Conservation (phyloP, 2,113 vertebrate genomes). For the Varanus salvator region DNA sequence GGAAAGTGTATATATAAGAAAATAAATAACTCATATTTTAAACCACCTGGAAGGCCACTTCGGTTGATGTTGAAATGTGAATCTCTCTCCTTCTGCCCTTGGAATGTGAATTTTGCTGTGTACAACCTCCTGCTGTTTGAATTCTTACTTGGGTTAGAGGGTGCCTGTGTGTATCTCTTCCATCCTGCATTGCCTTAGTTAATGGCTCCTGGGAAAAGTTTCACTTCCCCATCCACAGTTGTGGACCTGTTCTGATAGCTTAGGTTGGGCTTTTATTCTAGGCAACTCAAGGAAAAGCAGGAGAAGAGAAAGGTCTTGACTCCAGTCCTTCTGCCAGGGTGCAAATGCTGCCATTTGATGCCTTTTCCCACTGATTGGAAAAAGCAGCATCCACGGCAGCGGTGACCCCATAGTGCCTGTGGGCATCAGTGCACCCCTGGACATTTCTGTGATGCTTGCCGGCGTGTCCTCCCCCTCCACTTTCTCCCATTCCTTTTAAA, state of each 20-base stretch:
- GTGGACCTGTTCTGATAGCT: neutral
- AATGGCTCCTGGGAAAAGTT: neutral
- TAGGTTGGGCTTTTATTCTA: neutral
- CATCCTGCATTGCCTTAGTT: neutral
- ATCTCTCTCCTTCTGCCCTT: conserved; percentile 31
- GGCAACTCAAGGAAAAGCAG: neutral
- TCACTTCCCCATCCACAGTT: neutral
- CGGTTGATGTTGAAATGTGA: accelerated
- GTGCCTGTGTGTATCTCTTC: neutral
- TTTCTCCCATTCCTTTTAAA: no score
- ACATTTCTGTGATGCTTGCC: no score
- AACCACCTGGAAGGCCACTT: neutral
- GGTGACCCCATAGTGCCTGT: neutral
- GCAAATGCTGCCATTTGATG: neutral
- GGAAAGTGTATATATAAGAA: conserved; percentile 22
- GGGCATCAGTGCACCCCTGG: no score
- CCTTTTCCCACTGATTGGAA: neutral
- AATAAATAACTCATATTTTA: conserved; percentile 37
- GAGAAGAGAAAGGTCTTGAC: neutral
- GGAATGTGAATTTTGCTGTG: neutral
- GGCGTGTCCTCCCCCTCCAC: no score
- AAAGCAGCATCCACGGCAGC: neutral
- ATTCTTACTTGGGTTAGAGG: neutral
- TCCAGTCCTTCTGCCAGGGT: neutral
- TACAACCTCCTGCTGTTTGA: neutral